A percentile compares a stretch with the other conserved stretches of the same genome.
phyloP scores from a whole-genome alignment of 2,113 vertebrate genomes.

The Fregetta grallaria region DNA sequence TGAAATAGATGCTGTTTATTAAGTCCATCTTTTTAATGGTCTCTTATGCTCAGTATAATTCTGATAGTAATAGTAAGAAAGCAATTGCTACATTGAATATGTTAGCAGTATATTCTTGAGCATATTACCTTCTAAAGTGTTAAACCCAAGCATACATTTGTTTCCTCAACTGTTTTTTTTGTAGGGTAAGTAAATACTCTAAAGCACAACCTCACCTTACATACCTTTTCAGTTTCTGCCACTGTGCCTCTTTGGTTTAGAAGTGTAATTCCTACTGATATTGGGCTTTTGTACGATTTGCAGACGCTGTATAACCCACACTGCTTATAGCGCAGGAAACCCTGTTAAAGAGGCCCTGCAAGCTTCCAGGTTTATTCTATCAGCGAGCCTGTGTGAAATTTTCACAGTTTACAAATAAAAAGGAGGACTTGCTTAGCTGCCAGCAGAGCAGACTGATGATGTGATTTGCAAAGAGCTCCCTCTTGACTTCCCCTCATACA shows the following conservation, averaged over 20 bases:
- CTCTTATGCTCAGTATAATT: not conserved
- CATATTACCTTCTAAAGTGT: not conserved
- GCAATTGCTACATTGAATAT: not conserved
- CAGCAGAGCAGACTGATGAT: not conserved
- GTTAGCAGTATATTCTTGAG: not conserved
- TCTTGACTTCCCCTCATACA: not conserved
- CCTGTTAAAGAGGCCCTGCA: not conserved
- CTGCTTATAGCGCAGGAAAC: not conserved
- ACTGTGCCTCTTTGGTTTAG: not conserved
- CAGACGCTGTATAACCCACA: not conserved
- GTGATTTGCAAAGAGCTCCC: constrained; percentile 3
- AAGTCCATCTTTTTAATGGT: not conserved
- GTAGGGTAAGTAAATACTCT: not conserved
- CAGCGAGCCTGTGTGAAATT: constrained; percentile 4
- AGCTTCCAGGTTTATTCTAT: constrained; percentile 19
- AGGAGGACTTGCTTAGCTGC: constrained; percentile 19
- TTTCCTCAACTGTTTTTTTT: not conserved
- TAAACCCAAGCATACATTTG: not conserved
- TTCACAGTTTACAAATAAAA: constrained; percentile 62
- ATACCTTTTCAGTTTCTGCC: not conserved
- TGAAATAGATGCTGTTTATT: not conserved
- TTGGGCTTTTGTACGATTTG: not conserved
- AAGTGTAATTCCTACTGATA: not conserved
- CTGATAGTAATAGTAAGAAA: not conserved
- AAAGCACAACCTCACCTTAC: not conserved